Base-by-base conservation (phyloP, 2,888 invertebrate species). In the Agrochola litura region DNA sequence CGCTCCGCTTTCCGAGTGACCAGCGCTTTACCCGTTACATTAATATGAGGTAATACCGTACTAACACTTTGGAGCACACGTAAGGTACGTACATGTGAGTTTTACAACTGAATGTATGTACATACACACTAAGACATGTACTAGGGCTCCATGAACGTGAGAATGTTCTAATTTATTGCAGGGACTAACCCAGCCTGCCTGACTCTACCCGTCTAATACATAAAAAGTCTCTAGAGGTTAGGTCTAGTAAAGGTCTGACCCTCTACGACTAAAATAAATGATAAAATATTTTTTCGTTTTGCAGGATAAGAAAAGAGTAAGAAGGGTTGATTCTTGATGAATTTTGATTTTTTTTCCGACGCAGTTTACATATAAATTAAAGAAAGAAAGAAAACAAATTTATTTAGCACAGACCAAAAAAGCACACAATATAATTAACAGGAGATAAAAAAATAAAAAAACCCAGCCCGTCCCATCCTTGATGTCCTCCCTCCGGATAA, bases 11-110 rank as follows among this genome's bases (percentile, higher is more conserved):
- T 25, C 14, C 4, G 16, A 46, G 22, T 58, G 22, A 46, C 52
- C 6, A 43, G 1, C 19, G 61, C 77, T 64, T 30, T 30, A 83
- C 49, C 1, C 2, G 0, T 14, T 41, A 79, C 41, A 41, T 79
- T 66, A 79, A 83, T 70, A 58, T 79, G 61, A 79, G 22, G 49
- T 72, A 78, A n/a, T 49, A 63, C 30, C 2, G 43, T 19, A 64
- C 16, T 30, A 65, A 61, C 67, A 79, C 41, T 61, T 79, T 60
- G 3, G 12, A 61, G 10, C 56, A 67, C 61, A 61, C 8, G 37
- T 61, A 37, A 64, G 52, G 61, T 66, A 52, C 46, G 64, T 52
- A 78, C 78, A 60, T 79, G 67, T n/a, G 6, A 19, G 56, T 52
- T 78, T 69, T 65, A 30, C 41, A 64, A 46, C 19, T 54, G 37